Conservation (phyloP, 2,888 invertebrate species). For the Brachyptera risi region DNA sequence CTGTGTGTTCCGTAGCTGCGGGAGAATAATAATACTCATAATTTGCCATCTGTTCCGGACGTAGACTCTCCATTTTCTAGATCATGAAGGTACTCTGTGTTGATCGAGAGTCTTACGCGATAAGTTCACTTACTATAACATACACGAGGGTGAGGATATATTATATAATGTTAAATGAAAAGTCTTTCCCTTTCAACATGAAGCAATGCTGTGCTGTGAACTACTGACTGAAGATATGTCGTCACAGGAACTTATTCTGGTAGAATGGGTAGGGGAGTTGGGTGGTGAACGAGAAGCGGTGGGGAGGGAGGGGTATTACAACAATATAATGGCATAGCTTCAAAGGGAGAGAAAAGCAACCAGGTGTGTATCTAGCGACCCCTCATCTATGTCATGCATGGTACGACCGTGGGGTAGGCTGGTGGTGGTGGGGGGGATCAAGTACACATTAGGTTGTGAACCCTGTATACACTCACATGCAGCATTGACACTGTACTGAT, state of each 20-base stretch:
- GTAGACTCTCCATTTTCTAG: not conserved
- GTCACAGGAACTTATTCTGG: conserved; percentile 23
- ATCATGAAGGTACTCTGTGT: no score
- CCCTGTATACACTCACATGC: not conserved
- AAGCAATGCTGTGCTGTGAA: no score
- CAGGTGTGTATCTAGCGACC: conserved; percentile 27
- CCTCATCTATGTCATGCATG: conserved; percentile 14
- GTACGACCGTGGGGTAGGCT: not conserved
- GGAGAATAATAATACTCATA: conserved; percentile 22
- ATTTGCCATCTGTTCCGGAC: conserved; percentile 17
- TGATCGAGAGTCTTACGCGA: no score
- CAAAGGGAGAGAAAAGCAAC: conserved; percentile 22
- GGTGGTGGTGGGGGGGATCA: not conserved
- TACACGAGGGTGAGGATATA: no score
- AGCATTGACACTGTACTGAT: no score
- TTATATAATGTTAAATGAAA: no score
- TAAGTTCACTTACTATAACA: no score
- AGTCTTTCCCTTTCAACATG: no score
- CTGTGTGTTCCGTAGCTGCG: conserved; percentile 16
- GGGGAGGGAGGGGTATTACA: conserved; percentile 2
- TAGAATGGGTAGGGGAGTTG: not conserved
- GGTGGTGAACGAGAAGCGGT: not conserved
- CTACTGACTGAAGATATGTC: conserved; percentile 1
- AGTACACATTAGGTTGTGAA: conserved; percentile 19
- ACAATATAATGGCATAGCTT: conserved; percentile 16